Percentiles rank a stretch among this genome's conserved stretches.
These are phyloP conservation scores for Megathymus violae DNA, from an alignment of 1,140 invertebrate species.

Conservation along the genomic window DNA sequence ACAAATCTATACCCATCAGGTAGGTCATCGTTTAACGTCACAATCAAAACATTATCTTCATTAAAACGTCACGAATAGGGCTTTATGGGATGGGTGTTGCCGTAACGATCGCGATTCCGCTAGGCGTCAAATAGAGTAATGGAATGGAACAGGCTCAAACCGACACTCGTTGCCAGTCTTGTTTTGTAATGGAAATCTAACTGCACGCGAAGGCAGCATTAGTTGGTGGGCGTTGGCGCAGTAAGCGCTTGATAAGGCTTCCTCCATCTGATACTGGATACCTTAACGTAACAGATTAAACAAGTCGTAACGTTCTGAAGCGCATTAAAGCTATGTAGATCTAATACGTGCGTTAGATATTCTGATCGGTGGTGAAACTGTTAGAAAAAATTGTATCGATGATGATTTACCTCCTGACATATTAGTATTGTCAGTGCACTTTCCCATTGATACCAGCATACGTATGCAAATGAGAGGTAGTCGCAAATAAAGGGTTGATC, in stretches of 20 bases:
- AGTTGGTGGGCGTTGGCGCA: slow-evolving; percentile 72
- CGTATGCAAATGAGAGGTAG: too few relatives aligned
- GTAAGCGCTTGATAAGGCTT: slow-evolving; percentile 25
- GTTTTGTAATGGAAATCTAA: slow-evolving; percentile 63
- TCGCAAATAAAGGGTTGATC: too few relatives aligned
- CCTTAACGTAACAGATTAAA: neutral
- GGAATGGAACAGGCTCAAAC: slow-evolving; percentile 15
- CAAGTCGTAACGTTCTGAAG: neutral
- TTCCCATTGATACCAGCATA: too few relatives aligned
- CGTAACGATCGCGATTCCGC: slow-evolving; percentile 8
- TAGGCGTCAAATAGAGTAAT: slow-evolving; percentile 17
- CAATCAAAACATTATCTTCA: neutral
- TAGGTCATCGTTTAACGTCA: too few relatives aligned
- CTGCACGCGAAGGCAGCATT: slow-evolving; percentile 74
- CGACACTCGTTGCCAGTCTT: slow-evolving; percentile 31
- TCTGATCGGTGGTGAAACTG: too few relatives aligned
- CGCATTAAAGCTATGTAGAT: neutral
- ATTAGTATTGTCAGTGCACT: too few relatives aligned
- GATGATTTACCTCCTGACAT: too few relatives aligned
- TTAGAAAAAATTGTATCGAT: too few relatives aligned
- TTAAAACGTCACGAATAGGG: neutral
- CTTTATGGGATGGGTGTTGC: slow-evolving; percentile 16
- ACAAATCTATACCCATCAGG: too few relatives aligned
- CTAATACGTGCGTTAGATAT: too few relatives aligned
- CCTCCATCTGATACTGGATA: slow-evolving; percentile 13